Percentiles rank a stretch among this genome's conserved stretches.
Conservation (phyloP, 2,888 invertebrate genomes). For the Anthrax anthrax region DNA sequence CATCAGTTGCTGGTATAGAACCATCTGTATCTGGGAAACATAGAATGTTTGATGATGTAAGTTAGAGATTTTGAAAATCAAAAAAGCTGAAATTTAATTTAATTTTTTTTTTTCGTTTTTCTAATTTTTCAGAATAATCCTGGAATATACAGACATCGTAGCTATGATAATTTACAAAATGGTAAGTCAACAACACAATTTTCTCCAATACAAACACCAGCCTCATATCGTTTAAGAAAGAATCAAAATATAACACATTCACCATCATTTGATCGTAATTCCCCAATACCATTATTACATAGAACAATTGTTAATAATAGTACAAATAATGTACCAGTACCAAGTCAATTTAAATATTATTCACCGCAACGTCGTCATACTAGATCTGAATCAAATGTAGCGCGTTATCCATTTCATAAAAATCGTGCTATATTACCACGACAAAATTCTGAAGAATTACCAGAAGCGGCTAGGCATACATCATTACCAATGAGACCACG, state of each 20-base stretch:
- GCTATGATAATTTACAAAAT: slow-evolving; percentile 36
- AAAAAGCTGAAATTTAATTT: background rate
- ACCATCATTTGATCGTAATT: slow-evolving; percentile 32
- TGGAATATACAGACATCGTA: slow-evolving; percentile 31
- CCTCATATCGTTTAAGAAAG: slow-evolving; percentile 27
- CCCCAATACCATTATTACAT: slow-evolving; percentile 32
- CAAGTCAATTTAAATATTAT: slow-evolving; percentile 32
- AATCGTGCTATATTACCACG: slow-evolving; percentile 26
- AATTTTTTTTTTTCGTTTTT: background rate
- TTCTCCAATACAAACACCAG: slow-evolving; percentile 24
- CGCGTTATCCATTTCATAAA: slow-evolving; percentile 32
- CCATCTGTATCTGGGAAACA: slow-evolving; percentile 36
- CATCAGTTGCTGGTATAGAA: slow-evolving; percentile 36
- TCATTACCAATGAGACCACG: slow-evolving; percentile 28
- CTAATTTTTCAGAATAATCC: slow-evolving; percentile 17
- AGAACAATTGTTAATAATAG: slow-evolving; percentile 17
- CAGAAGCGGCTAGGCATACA: slow-evolving; percentile 28
- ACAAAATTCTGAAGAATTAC: slow-evolving; percentile 29
- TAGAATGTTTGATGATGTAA: slow-evolving; percentile 32
- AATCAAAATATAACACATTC: slow-evolving; percentile 25
- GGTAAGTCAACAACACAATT: slow-evolving; percentile 33
- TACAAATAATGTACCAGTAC: slow-evolving; percentile 25
- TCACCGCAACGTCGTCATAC: slow-evolving; percentile 26
- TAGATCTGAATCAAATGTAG: slow-evolving; percentile 22
- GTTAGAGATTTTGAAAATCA: slow-evolving; percentile 3